phyloP scores from a whole-genome alignment of 2,797 vertebrate species.

The Anabacerthia variegaticeps region DNA sequence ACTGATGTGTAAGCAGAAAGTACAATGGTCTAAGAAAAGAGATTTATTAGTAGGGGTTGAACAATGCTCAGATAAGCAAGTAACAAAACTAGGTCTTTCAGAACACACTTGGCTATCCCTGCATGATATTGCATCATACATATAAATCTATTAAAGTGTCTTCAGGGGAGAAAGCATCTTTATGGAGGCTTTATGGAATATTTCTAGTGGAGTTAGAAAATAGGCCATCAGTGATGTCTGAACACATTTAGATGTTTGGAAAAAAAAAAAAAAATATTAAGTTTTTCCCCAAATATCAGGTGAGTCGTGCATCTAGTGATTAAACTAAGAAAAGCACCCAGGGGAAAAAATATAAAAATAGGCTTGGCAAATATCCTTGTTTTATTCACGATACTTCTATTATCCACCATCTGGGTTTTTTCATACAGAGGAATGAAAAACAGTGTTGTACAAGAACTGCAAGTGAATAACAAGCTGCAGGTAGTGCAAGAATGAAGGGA shows the following conservation, averaged over 20 bases:
- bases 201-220: neutral
- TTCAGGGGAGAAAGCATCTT: neutral
- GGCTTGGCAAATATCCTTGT: neutral
- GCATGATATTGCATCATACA: neutral
- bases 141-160: neutral
- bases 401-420: neutral
- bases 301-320: neutral
- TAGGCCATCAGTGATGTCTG: neutral
- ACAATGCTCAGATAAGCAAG: neutral
- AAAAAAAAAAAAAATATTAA: neutral
- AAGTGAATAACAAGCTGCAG: neutral
- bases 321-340: neutral
- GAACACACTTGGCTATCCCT: neutral
- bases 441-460: neutral
- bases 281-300: neutral
- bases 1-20: rapidly evolving
- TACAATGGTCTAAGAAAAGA: neutral
- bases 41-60: neutral
- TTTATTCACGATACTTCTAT: neutral
- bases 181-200: neutral
- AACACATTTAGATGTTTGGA: neutral
- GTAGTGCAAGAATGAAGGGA: neutral
- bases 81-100: neutral
- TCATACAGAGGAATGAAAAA: neutral
- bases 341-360: neutral